Evolutionary conservation across 53 echinoderm and acorn worm genomes (phyloP).

Genomic region (Crossaster papposus): DNA sequence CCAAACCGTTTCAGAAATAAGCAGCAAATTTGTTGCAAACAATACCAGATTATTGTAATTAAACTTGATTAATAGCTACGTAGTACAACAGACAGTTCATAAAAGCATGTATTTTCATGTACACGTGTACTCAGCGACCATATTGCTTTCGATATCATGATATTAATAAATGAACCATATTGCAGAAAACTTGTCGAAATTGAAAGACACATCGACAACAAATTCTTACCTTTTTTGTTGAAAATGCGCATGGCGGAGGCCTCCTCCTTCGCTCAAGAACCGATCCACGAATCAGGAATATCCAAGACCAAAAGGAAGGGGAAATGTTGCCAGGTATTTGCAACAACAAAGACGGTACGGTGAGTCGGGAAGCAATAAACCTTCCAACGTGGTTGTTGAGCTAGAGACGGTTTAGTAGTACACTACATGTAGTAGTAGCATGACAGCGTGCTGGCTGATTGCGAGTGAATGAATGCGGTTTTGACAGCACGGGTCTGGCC

Average conservation of each 20-base stretch:
- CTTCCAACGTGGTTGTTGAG: neutral
- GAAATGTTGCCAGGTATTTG: slow-evolving; percentile 23
- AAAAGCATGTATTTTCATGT: neutral
- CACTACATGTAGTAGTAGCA: no score
- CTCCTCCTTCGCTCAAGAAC: neutral
- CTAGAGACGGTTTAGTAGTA: slow-evolving; percentile 8
- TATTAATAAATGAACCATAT: neutral
- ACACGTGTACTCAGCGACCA: neutral
- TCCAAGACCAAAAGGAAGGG: neutral
- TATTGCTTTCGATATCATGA: neutral
- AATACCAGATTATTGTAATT: no score
- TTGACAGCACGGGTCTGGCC: slow-evolving; percentile 1
- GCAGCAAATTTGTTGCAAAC: no score
- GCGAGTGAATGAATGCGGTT: neutral
- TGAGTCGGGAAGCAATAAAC: neutral
- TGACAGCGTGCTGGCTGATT: slow-evolving; percentile 24
- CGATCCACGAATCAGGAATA: neutral
- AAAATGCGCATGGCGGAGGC: slow-evolving; percentile 41
- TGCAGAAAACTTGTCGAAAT: neutral
- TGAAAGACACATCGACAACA: neutral
- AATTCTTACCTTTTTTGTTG: slow-evolving; percentile 43
- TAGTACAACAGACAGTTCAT: no score
- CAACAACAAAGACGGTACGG: slow-evolving; percentile 13
- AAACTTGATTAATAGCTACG: no score
- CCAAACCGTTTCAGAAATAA: no score